A percentile compares a stretch with the other conserved stretches of the same genome.
These are phyloP conservation scores for Spinus olivaceus DNA, from an alignment of 2,797 vertebrate genomes.

Conservation along the genomic window DNA sequence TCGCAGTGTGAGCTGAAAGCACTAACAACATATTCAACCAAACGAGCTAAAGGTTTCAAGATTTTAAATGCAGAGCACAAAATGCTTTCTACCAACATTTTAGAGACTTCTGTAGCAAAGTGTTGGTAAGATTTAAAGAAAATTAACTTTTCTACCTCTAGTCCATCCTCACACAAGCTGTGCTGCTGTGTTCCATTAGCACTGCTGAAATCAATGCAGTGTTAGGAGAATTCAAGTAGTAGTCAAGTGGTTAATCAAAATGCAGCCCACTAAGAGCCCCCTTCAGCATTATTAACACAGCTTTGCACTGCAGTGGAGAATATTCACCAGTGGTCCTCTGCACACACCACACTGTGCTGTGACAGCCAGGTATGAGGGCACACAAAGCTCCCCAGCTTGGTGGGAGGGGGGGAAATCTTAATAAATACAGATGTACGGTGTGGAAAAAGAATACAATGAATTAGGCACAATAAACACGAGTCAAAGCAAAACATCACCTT, in stretches of 20 bases:
- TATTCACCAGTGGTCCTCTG: not conserved
- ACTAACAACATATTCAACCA: not conserved
- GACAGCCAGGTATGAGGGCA: not conserved
- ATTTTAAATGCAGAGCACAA: slow-evolving; percentile 30
- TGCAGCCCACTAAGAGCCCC: slow-evolving; percentile 30
- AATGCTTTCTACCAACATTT: slow-evolving; percentile 22
- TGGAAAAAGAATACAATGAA: not conserved
- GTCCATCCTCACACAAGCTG: slow-evolving; percentile 36
- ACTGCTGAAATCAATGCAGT: slow-evolving; percentile 34
- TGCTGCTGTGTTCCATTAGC: slow-evolving; percentile 34
- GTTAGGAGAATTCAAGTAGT: slow-evolving; percentile 34
- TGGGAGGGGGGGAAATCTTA: not conserved
- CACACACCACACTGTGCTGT: not conserved
- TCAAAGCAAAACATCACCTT: not conserved
- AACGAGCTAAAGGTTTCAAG: not conserved
- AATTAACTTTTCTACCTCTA: slow-evolving; percentile 26
- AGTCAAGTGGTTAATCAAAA: slow-evolving; percentile 52
- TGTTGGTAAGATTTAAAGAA: slow-evolving; percentile 16
- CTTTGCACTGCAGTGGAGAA: not conserved
- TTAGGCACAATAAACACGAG: not conserved
- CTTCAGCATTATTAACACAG: slow-evolving; percentile 5
- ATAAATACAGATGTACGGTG: no score
- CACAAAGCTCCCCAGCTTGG: not conserved
- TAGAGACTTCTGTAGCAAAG: slow-evolving; percentile 1
- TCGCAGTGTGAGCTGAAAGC: slow-evolving; percentile 17